Evolutionary conservation across 1,140 invertebrate species (phyloP), one percentile per base, ranked within the genome.

Genomic region (Medauroidea extradentata): DNA sequence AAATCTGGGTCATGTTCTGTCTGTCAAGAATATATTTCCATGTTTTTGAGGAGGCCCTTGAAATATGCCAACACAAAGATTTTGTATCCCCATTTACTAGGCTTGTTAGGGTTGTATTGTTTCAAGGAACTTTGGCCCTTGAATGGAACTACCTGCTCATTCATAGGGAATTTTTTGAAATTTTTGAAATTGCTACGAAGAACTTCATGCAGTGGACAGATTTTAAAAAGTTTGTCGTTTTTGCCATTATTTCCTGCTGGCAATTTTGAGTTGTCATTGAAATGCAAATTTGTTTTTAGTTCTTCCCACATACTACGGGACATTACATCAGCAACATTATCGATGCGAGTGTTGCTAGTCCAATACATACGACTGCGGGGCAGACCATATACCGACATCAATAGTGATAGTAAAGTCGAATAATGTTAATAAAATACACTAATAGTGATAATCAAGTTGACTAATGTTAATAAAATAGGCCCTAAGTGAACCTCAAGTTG

Each of bases 11-110:
- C 44, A 7, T 5, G 44, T 4, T 19, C 44, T 4, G 13, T 46
- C 52, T 54, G 59, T 53, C 72, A 69, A 46, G 68, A 67, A 63
- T 75, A 76, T 59, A 76, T 68, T 61, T 75, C 73, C 72, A 75
- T 74, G 64, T 69, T 71, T 62, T n/a, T 75, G 70, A 54, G 67
- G 63, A 57, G 70, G 70, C 53, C 73, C 73, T 59, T 65, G 65
- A 53, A 64, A 39, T 58, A 61, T 66, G 60, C 68, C 69, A 58
- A 72, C 18, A 70, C 66, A 63, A 70, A 77, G 55, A 76, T 64
- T 65, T 76, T 79, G 11, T 73, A 73, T 16, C 73, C 75, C 67
- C 72, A 73, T 61, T 78, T 79, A 56, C 71, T 65, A n/a, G 76
- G 73, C 53, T 76, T 75, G 27, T 69, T 63, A 25, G 65, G 68